These are phyloP conservation scores for Brachionus koreanus DNA, from an alignment of 1,140 invertebrate genomes.

Conservation along the genomic window DNA sequence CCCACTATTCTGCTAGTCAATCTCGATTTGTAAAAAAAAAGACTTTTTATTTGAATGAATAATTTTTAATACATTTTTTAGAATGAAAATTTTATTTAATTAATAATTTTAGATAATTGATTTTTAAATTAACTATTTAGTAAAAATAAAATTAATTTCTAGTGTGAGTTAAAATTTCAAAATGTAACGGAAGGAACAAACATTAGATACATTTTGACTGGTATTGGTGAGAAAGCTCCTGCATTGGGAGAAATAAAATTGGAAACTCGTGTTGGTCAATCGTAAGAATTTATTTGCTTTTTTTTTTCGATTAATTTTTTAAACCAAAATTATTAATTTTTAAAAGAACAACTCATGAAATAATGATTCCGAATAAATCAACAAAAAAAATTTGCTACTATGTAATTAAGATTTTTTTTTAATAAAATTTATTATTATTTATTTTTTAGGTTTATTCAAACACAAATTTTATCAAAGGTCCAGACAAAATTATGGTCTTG, in stretches of 20 bases:
- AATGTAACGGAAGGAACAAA: neutral
- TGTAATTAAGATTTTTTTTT: constrained; percentile 47
- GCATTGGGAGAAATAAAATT: constrained; percentile 36
- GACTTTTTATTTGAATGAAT: too few relatives aligned
- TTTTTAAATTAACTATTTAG: too few relatives aligned
- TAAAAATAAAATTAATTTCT: too few relatives aligned
- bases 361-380: constrained; percentile 55
- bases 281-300: neutral
- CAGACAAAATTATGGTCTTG: constrained; percentile 50
- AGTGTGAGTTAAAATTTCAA: neutral
- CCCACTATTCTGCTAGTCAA: too few relatives aligned
- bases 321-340: constrained; percentile 25
- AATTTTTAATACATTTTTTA: too few relatives aligned
- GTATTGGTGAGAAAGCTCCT: constrained; percentile 5
- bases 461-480: constrained; percentile 52
- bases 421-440: neutral
- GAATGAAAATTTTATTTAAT: too few relatives aligned
- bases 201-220: neutral
- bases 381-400: constrained; percentile 53
- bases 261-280: constrained; percentile 37
- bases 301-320: neutral
- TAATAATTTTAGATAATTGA: too few relatives aligned
- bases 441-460: constrained; percentile 54
- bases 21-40: too few relatives aligned
- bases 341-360: constrained; percentile 49